Percentiles rank a stretch among this genome's conserved stretches.
These are phyloP conservation scores for Halichondria panicea DNA, from an alignment of 37 sponge, comb jelly and placozoan genomes.

Conservation along the genomic window DNA sequence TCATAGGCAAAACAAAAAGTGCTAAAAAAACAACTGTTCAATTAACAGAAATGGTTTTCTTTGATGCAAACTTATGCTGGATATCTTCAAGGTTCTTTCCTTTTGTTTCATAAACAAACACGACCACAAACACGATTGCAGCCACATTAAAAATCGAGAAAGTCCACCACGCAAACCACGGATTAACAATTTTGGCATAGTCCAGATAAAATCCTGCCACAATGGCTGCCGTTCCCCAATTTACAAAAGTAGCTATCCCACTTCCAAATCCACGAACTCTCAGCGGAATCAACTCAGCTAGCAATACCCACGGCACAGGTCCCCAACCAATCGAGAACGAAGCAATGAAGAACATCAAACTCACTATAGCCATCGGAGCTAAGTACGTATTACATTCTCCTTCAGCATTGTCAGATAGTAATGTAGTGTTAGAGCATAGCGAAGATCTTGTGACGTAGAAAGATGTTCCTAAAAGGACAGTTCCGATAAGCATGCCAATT, in stretches of 20 bases:
- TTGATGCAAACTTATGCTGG: conserved; percentile 13
- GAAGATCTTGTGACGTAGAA: conserved; percentile 29
- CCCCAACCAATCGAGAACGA: conserved; percentile 71
- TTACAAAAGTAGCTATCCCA: conserved; percentile 50
- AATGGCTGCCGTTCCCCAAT: conserved; percentile 59
- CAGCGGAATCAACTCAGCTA: conserved; percentile 66
- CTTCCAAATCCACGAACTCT: conserved; percentile 42
- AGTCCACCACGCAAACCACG: conserved; percentile 55
- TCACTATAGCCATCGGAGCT: conserved; percentile 44
- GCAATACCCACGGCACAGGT: conserved; percentile 76
- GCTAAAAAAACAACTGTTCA: too few relatives aligned
- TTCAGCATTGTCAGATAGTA: not conserved
- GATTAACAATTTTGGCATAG: conserved; percentile 17
- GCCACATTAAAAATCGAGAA: conserved; percentile 34
- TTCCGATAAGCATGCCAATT: conserved; percentile 33
- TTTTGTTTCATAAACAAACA: conserved; percentile 61
- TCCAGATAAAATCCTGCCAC: conserved; percentile 40
- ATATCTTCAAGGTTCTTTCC: conserved; percentile 54
- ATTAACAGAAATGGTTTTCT: too few relatives aligned
- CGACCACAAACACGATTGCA: conserved; percentile 26
- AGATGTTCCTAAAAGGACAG: conserved; percentile 22
- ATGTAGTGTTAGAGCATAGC: not conserved
- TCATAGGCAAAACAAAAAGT: too few relatives aligned
- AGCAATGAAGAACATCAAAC: conserved; percentile 43
- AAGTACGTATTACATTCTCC: not conserved